Evolutionary conservation across 2,888 invertebrate species (phyloP).

Genomic region (Synergus itoensis): DNA sequence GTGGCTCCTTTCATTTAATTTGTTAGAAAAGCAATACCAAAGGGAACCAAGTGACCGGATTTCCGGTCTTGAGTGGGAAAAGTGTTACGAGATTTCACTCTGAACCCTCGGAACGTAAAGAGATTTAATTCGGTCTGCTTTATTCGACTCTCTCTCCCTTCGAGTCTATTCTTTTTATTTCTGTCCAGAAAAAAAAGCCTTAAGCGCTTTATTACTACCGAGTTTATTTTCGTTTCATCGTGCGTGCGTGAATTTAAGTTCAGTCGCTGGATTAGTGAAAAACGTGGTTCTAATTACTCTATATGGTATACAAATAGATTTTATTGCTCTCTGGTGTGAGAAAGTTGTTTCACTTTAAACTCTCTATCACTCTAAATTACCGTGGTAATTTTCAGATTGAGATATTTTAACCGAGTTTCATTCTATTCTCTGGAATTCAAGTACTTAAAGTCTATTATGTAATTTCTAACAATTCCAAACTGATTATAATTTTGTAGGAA

Average conservation of each 20-base stretch:
- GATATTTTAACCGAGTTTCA: too few relatives aligned
- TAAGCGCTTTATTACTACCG: neutral
- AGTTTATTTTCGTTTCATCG: constrained; percentile 7
- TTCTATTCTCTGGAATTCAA: neutral
- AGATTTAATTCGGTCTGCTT: neutral
- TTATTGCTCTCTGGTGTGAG: neutral
- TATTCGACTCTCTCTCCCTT: neutral
- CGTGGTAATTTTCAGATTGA: too few relatives aligned
- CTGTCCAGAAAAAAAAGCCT: neutral
- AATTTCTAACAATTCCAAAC: neutral
- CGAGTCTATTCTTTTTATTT: neutral
- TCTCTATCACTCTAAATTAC: neutral
- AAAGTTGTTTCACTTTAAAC: too few relatives aligned
- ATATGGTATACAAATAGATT: neutral
- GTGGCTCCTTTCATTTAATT: neutral
- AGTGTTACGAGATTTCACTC: neutral
- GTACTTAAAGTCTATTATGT: neutral
- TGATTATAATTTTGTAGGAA: neutral
- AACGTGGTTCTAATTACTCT: constrained; percentile 1
- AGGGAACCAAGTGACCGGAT: neutral
- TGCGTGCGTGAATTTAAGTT: constrained; percentile 11
- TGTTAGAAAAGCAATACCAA: neutral
- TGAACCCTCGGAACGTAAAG: neutral
- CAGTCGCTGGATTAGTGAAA: neutral
- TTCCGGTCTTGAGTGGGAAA: neutral